phyloP scores from a whole-genome alignment of 2,113 vertebrate genomes.

The Nicator chloris region DNA sequence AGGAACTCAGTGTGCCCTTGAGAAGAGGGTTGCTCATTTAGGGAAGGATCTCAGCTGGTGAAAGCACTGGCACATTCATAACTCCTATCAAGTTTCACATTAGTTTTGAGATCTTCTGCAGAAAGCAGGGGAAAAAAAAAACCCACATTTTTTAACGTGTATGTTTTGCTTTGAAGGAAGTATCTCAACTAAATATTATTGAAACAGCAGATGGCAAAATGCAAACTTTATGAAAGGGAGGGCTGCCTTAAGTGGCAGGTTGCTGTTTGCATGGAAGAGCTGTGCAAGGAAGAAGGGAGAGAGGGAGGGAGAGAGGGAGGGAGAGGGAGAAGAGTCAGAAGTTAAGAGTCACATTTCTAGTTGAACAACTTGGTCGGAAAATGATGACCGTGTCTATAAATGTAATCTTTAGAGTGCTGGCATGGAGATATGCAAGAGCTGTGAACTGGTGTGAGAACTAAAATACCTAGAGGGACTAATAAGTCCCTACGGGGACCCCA shows the following conservation, averaged over 20 bases:
- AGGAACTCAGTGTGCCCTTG: not conserved
- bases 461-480: constrained; percentile 53
- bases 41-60: not conserved
- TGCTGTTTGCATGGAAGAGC: not conserved
- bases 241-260: constrained; percentile 16
- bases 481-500: constrained; percentile 54
- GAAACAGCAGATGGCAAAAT: constrained; percentile 48
- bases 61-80: not conserved
- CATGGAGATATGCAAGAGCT: constrained; percentile 42
- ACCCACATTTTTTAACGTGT: not conserved
- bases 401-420: constrained; percentile 40
- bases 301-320: not conserved
- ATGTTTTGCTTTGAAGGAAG: constrained; percentile 61
- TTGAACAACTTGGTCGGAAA: constrained; percentile 35
- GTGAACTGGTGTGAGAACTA: constrained; percentile 66
- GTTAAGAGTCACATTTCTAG: constrained; percentile 6
- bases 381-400: constrained; percentile 33
- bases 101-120: not conserved
- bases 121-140: not conserved
- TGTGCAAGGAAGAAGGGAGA: not conserved
- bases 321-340: constrained; percentile 19
- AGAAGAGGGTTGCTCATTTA: not conserved
- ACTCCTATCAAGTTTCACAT: constrained; percentile 38
- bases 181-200: constrained; percentile 38
- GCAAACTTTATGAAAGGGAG: constrained; percentile 20